These are phyloP conservation scores for Nothocercus julius DNA, from an alignment of 2,113 vertebrate genomes.

Conservation along the genomic window DNA sequence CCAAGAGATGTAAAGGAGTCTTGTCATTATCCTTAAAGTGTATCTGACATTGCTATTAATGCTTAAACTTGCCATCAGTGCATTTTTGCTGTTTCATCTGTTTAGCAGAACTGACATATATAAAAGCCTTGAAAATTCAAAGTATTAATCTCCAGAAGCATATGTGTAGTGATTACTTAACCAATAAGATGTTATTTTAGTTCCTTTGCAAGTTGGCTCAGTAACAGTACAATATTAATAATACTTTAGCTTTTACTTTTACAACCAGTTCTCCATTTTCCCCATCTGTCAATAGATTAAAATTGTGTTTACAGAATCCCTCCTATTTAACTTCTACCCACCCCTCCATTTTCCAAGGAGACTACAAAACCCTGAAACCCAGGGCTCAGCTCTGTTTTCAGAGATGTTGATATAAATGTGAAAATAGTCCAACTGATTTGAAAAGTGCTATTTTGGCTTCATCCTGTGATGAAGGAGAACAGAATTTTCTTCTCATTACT, in stretches of 20 bases:
- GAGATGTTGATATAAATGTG: not conserved
- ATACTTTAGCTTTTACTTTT: conserved; percentile 58
- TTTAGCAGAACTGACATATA: conserved; percentile 55
- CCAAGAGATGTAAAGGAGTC: conserved; percentile 38
- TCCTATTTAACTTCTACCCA: conserved; percentile 8
- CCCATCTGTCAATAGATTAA: conserved; percentile 50
- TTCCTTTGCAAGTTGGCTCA: conserved; percentile 44
- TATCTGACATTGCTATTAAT: conserved; percentile 53
- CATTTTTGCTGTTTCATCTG: conserved; percentile 63
- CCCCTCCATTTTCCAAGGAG: not conserved
- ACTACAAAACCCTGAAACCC: not conserved
- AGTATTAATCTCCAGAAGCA: conserved; percentile 58
- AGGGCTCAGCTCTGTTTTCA: not conserved
- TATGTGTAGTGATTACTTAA: conserved; percentile 58
- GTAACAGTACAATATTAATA: conserved; percentile 65
- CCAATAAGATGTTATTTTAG: conserved; percentile 39
- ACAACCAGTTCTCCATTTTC: conserved; percentile 50
- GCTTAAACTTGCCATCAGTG: conserved; percentile 53
- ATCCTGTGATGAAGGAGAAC: fast-evolving
- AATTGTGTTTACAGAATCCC: conserved; percentile 40
- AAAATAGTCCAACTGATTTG: not conserved
- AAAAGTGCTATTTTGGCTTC: not conserved
- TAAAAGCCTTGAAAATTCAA: conserved; percentile 56
- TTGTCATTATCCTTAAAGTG: conserved; percentile 51
- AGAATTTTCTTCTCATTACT: not conserved